phyloP scores from a whole-genome alignment of 35 echinoderm and acorn worm genomes.

The Strongylocentrotus purpuratus region DNA sequence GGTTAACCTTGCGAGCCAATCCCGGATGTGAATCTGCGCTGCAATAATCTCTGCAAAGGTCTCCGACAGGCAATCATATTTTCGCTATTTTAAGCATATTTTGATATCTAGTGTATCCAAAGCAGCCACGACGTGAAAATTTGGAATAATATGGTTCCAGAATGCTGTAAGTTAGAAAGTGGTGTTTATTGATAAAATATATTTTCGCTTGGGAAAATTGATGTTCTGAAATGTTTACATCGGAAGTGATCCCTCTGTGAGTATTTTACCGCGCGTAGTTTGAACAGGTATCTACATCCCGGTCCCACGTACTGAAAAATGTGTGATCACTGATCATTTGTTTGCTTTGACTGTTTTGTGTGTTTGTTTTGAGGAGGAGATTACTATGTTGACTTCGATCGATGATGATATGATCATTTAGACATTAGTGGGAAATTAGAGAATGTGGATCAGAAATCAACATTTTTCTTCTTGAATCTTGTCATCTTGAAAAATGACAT shows the following conservation, averaged over 20 bases:
- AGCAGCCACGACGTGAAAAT: neutral
- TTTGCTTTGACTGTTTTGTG: too few species aligned
- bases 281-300: neutral
- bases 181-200: neutral
- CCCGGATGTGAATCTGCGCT: constrained; percentile 37
- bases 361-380: too few species aligned
- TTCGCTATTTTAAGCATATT: neutral
- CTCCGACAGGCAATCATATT: neutral
- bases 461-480: too few species aligned
- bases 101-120: neutral
- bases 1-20: constrained; percentile 44
- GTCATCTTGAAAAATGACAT: too few species aligned
- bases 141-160: neutral
- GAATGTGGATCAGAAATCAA: too few species aligned
- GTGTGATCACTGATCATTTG: neutral
- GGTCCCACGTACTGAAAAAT: constrained; percentile 23
- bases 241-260: constrained; percentile 15
- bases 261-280: constrained; percentile 36
- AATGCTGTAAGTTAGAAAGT: neutral
- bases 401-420: too few species aligned
- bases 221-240: constrained; percentile 27
- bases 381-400: too few species aligned
- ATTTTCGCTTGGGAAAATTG: constrained; percentile 3
- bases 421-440: too few species aligned
- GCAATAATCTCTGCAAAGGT: neutral